Base-by-base conservation (phyloP, 2,888 invertebrate genomes). In the Aleiodes testaceus region DNA sequence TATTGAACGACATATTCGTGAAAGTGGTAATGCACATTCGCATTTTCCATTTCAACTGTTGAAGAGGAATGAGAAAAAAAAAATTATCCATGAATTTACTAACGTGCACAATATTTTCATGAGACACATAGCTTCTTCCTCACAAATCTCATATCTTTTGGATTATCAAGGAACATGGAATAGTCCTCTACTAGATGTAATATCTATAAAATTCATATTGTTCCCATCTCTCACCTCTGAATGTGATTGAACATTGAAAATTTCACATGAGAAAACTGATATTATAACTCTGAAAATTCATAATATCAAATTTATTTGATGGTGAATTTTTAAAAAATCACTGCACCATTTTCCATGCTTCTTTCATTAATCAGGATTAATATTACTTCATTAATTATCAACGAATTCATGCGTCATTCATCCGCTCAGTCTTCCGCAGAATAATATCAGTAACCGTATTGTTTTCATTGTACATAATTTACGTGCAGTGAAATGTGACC, bases 21-120 rank as follows among this genome's bases (percentile, higher is more conserved):
- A 30, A 55, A 55, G 30, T 55, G 55, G 55, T 55, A 26, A 55
- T 55, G 55, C 26, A 55, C 30, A 55, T 55, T 55, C 52, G 52
- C 52, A 52, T 52, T 55, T 30, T 30, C 50, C 55, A 30, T 55
- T 14, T 30, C 55, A 30, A 30, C 12, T 26, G n/a, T 14, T 55
- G 30, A 18, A 52, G 11, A 20, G 55, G 14, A 36, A 36, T 36
- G 7, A 36, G 7, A 36, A 36, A 36, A 36, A 36, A 36, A 2
- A 36, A 11, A 2, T 36, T 7, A 36, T 36, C 36, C 36, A 14
- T 30, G 55, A 55, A 22, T 55, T 55, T 30, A 55, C 30, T 55
- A 26, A 55, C 55, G 30, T 22, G 55, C 55, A 55, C 55, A 55
- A 55, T n/a, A 55, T 55, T 55, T 36, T 55, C 55, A 55, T 30